These are phyloP conservation scores for Epicampocera succincta DNA, from an alignment of 2,888 invertebrate genomes.

Conservation along the genomic window DNA sequence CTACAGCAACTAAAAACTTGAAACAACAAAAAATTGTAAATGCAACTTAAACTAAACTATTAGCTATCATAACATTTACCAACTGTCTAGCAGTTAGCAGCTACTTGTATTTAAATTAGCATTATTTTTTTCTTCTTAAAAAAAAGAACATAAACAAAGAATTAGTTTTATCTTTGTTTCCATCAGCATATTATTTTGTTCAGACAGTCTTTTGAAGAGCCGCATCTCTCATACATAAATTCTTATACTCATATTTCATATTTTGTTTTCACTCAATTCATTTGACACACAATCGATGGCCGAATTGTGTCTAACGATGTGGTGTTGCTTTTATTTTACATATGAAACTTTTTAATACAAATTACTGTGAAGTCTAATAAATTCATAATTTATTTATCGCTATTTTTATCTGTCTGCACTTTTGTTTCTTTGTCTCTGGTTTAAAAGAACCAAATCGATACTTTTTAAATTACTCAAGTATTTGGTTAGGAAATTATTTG, in stretches of 20 bases:
- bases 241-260: conserved; percentile 51
- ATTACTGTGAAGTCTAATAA: background rate
- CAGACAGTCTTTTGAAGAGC: conserved; percentile 44
- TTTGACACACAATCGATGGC: conserved; percentile 49
- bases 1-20: conserved; percentile 44
- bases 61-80: conserved; percentile 39
- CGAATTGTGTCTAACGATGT: background rate
- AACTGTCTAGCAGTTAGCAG: conserved; percentile 29
- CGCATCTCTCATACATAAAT: conserved; percentile 34
- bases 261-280: conserved; percentile 50
- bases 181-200: conserved; percentile 31
- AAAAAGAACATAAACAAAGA: conserved; percentile 42
- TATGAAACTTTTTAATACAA: background rate
- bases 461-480: no score
- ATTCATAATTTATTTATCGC: no score
- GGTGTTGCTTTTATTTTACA: background rate
- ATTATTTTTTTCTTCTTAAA: background rate
- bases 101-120: conserved; percentile 58
- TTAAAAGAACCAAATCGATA: no score
- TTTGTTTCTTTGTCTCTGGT: no score
- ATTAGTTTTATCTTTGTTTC: conserved; percentile 32
- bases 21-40: conserved; percentile 26
- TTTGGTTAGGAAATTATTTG: no score
- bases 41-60: conserved; percentile 51
- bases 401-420: no score